Evolutionary conservation across 1,140 invertebrate species (phyloP).

Genomic region (Drosophila miranda): DNA sequence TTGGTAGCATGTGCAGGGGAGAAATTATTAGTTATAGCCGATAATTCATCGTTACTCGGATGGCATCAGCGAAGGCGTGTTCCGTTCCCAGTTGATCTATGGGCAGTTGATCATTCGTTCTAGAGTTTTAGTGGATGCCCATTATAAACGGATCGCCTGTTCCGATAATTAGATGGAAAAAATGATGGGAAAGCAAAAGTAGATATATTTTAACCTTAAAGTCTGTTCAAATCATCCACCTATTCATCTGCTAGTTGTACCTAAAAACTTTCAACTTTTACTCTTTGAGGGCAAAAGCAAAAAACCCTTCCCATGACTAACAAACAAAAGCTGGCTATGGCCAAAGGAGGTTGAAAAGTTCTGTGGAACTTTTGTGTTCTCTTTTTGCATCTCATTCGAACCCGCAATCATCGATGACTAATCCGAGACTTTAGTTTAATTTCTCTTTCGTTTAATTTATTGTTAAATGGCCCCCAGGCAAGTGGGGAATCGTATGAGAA

Average conservation of each 20-base stretch:
- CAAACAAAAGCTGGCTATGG: not conserved
- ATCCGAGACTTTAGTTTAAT: slow-evolving; percentile 74
- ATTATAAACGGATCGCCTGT: slow-evolving; percentile 39
- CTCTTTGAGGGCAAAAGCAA: not conserved
- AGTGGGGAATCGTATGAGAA: slow-evolving; percentile 27
- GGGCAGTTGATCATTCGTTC: slow-evolving; percentile 11
- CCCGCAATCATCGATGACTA: slow-evolving; percentile 74
- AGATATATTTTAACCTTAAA: not conserved
- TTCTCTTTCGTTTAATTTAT: slow-evolving; percentile 76
- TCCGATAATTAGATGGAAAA: slow-evolving; percentile 22
- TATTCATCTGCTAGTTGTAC: not conserved
- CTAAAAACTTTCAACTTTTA: no score
- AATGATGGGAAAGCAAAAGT: slow-evolving; percentile 1
- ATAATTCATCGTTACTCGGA: slow-evolving; percentile 42
- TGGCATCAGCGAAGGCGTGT: slow-evolving; percentile 34
- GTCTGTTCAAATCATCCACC: no score
- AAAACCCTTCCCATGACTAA: slow-evolving; percentile 37
- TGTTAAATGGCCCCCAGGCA: slow-evolving; percentile 60
- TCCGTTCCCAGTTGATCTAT: slow-evolving; percentile 33
- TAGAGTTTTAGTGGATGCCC: slow-evolving; percentile 8
- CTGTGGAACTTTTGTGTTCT: slow-evolving; percentile 50
- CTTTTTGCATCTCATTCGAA: slow-evolving; percentile 15
- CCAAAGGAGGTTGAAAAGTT: slow-evolving; percentile 31
- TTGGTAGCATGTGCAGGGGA: slow-evolving; percentile 15
- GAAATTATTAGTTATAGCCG: slow-evolving; percentile 41